These are phyloP conservation scores for Acanthopagrus latus DNA, from an alignment of 2,797 vertebrate species.

Conservation along the genomic window DNA sequence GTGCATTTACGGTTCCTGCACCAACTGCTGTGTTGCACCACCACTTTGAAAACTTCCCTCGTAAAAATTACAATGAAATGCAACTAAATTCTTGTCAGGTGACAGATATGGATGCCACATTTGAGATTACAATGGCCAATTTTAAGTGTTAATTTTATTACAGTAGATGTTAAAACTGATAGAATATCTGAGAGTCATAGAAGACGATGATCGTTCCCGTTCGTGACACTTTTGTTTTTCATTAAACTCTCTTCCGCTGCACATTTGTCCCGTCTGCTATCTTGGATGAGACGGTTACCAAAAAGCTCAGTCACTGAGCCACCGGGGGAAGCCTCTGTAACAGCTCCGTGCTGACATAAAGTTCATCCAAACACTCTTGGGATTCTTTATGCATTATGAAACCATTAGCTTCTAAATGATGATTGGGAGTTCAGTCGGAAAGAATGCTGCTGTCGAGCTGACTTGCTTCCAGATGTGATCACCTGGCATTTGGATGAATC, in stretches of 20 bases:
- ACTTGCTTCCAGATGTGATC: constrained; percentile 73
- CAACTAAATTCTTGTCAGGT: constrained; percentile 51
- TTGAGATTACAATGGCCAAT: constrained; percentile 3
- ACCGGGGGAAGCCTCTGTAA: constrained; percentile 42
- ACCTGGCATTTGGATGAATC: constrained; percentile 65
- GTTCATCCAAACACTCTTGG: constrained; percentile 37
- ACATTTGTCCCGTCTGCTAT: neutral
- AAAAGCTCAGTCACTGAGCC: constrained; percentile 21
- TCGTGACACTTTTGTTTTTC: constrained; percentile 4
- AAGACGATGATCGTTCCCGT: neutral
- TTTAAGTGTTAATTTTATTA: constrained; percentile 50
- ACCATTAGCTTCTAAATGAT: constrained; percentile 58
- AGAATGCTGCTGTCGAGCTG: constrained; percentile 40
- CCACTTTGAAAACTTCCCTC: constrained; percentile 41
- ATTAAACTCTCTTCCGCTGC: constrained; percentile 9
- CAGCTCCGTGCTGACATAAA: constrained; percentile 46
- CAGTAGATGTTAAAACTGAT: neutral
- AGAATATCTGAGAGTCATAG: neutral
- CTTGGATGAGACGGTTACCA: constrained; percentile 36
- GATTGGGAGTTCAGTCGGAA: constrained; percentile 56
- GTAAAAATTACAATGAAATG: constrained; percentile 63
- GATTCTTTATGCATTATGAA: constrained; percentile 57
- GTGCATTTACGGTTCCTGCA: constrained; percentile 25
- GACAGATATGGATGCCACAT: constrained; percentile 30
- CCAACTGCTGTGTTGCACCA: constrained; percentile 33